Percentiles rank a stretch among this genome's conserved stretches.
Evolutionary conservation across 2,888 invertebrate genomes (phyloP).

Genomic region (Sminthurinus aureus): DNA sequence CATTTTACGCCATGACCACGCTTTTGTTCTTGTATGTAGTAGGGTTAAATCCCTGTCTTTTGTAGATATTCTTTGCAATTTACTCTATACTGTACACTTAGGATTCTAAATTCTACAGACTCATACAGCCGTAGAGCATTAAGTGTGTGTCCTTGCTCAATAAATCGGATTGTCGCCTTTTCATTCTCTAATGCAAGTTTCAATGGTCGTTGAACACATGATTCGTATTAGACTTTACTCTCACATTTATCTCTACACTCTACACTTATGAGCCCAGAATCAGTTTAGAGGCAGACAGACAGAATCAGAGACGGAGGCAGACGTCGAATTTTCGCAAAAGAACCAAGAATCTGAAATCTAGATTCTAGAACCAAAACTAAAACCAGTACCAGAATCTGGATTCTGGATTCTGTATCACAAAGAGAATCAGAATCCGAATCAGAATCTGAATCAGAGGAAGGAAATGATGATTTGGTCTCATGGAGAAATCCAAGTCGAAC

Average conservation of each 20-base stretch:
- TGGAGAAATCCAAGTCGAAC: too few species aligned
- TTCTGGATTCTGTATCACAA: background rate
- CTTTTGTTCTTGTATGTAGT: too few species aligned
- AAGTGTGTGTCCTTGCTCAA: background rate
- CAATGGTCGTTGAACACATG: slow-evolving; percentile 37
- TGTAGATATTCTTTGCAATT: too few species aligned
- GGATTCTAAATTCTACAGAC: too few species aligned
- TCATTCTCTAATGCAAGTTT: slow-evolving; percentile 36
- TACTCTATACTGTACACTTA: too few species aligned
- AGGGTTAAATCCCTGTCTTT: too few species aligned
- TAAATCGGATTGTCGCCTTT: slow-evolving; percentile 42
- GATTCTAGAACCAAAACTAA: background rate
- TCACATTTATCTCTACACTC: background rate
- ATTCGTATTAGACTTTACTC: slow-evolving; percentile 28
- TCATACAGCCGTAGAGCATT: background rate
- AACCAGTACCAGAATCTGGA: background rate
- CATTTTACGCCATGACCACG: too few species aligned
- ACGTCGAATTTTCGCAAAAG: background rate
- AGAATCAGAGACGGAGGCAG: background rate
- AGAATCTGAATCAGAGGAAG: background rate
- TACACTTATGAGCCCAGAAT: background rate
- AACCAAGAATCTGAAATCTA: background rate
- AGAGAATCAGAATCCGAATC: background rate
- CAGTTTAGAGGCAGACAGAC: background rate
- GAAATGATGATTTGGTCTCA: slow-evolving; percentile 36